phyloP scores from a whole-genome alignment of 2,888 invertebrate genomes.

The Pegoplata infirma region DNA sequence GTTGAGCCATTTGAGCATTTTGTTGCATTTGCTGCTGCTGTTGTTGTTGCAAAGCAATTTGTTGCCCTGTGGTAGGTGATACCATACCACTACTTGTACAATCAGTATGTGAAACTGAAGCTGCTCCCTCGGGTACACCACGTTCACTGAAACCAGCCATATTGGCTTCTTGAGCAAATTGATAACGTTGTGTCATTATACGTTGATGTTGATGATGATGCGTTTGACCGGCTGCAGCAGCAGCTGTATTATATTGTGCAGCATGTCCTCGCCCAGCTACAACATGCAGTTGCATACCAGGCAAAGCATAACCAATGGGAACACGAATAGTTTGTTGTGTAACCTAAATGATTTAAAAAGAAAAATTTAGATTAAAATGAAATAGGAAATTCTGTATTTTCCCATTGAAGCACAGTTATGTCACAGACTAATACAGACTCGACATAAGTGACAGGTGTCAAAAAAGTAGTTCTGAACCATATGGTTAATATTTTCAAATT shows the following conservation, averaged over 20 bases:
- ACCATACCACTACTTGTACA: constrained; percentile 70
- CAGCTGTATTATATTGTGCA: constrained; percentile 69
- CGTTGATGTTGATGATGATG: constrained; percentile 71
- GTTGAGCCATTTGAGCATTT: constrained; percentile 70
- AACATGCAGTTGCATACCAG: constrained; percentile 79
- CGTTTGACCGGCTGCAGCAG: constrained; percentile 67
- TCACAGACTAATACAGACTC: too few relatives aligned
- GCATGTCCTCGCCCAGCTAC: constrained; percentile 76
- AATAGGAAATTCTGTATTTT: too few relatives aligned
- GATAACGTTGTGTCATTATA: constrained; percentile 73
- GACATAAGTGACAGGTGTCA: too few relatives aligned
- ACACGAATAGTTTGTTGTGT: constrained; percentile 79
- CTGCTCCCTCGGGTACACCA: constrained; percentile 87
- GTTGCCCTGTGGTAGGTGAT: constrained; percentile 68
- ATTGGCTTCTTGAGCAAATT: constrained; percentile 70
- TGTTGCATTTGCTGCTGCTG: constrained; percentile 67
- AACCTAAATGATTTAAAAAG: constrained; percentile 69
- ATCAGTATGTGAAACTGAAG: constrained; percentile 79
- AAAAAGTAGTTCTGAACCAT: too few relatives aligned
- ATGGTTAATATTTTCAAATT: too few relatives aligned
- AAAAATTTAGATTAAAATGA: too few relatives aligned
- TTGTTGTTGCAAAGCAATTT: constrained; percentile 63
- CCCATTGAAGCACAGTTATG: too few relatives aligned
- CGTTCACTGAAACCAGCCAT: constrained; percentile 80
- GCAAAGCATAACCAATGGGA: constrained; percentile 78